Conservation (phyloP, 2,888 invertebrate species). For the Anthrax anthrax region DNA sequence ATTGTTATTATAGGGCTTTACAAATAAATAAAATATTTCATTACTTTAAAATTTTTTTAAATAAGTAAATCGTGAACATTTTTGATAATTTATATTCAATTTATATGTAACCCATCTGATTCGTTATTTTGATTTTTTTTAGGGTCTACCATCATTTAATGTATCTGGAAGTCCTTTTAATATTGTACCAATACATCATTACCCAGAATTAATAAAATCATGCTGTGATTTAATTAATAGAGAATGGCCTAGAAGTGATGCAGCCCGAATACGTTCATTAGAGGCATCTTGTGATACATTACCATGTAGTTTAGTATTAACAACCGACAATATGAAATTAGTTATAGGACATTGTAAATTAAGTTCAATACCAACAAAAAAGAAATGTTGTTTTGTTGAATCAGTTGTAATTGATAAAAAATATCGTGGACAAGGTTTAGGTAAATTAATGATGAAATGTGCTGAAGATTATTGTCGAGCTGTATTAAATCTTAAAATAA, state of each 20-base stretch:
- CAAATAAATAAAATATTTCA: neutral
- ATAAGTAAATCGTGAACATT: neutral
- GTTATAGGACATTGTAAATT: constrained; percentile 72
- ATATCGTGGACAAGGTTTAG: constrained; percentile 60
- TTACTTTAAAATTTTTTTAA: too few species aligned
- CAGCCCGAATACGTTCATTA: constrained; percentile 60
- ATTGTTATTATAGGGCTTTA: neutral
- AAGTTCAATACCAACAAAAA: constrained; percentile 52
- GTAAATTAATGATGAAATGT: constrained; percentile 57
- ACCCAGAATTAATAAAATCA: constrained; percentile 52
- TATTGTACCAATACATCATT: constrained; percentile 56
- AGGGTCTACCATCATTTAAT: constrained; percentile 35
- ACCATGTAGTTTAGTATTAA: constrained; percentile 56
- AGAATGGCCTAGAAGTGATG: constrained; percentile 77
- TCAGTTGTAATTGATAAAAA: constrained; percentile 62
- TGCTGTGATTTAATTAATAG: constrained; percentile 66
- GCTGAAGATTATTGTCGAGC: constrained; percentile 59
- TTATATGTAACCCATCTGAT: too few species aligned
- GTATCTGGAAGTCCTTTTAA: constrained; percentile 33
- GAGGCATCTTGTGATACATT: constrained; percentile 56
- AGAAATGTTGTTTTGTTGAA: constrained; percentile 62
- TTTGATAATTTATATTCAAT: neutral
- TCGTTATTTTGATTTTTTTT: too few species aligned
- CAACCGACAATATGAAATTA: constrained; percentile 38
- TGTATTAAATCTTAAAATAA: constrained; percentile 43